Conservation (phyloP, 2,888 invertebrate genomes). For the Dryocosmus kuriphilus region DNA sequence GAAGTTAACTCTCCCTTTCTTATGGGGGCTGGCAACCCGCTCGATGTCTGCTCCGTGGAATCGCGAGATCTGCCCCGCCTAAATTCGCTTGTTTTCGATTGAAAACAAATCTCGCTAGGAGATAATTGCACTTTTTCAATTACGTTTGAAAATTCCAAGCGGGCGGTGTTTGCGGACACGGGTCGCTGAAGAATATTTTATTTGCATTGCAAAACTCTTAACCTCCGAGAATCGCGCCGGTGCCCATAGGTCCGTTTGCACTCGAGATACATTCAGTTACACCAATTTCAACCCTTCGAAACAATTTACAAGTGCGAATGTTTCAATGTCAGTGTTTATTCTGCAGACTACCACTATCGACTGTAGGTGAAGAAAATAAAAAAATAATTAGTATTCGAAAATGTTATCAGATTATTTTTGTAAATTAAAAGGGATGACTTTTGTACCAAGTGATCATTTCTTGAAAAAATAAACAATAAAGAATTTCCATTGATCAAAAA, state of each 20-base stretch:
- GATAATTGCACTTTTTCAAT: slow-evolving; percentile 53
- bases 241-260: slow-evolving; percentile 23
- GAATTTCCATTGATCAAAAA: no score
- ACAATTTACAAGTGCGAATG: slow-evolving; percentile 15
- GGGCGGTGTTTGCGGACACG: slow-evolving; percentile 39
- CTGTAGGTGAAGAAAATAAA: no score
- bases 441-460: no score
- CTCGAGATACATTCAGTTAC: slow-evolving; percentile 33
- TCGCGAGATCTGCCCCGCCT: slow-evolving; percentile 35
- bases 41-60: slow-evolving; percentile 2
- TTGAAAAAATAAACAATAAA: no score
- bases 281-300: slow-evolving; percentile 3
- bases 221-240: slow-evolving; percentile 41
- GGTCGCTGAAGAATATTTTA: slow-evolving; percentile 41
- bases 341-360: neutral
- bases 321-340: neutral
- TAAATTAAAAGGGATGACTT: no score
- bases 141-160: slow-evolving; percentile 45
- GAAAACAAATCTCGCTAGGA: slow-evolving; percentile 45
- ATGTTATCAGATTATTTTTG: no score
- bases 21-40: slow-evolving; percentile 40
- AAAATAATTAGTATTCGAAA: no score
- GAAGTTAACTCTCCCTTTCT: slow-evolving; percentile 34
- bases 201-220: slow-evolving; percentile 51
- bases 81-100: slow-evolving; percentile 44